These are phyloP conservation scores for Leptothorax acervorum DNA, from an alignment of 2,888 invertebrate species.

Conservation along the genomic window DNA sequence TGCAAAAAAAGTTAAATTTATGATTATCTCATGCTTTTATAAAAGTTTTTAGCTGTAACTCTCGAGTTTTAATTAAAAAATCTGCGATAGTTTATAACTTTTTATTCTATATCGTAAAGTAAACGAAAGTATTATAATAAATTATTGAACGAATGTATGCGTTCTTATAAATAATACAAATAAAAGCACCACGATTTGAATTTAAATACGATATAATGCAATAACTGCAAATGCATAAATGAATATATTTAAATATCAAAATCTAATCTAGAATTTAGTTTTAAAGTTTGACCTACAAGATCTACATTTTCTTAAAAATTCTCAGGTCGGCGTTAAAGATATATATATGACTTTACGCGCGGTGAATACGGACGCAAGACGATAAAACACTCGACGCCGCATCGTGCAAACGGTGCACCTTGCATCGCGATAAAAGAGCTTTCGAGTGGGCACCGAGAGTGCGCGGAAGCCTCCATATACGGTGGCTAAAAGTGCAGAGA, in stretches of 20 bases:
- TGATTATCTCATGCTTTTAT: constrained; percentile 7
- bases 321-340: constrained; percentile 11
- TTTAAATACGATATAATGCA: neutral
- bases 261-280: neutral
- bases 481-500: constrained; percentile 35
- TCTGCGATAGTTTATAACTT: neutral
- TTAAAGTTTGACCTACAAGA: neutral
- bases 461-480: constrained; percentile 26
- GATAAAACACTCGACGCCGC: constrained; percentile 63
- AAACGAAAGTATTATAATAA: neutral
- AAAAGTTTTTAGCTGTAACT: neutral
- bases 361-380: constrained; percentile 26
- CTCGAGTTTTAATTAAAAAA: neutral
- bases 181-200: neutral
- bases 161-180: neutral
- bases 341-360: constrained; percentile 47
- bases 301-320: constrained; percentile 13
- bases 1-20: constrained; percentile 12
- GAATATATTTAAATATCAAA: neutral
- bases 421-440: constrained; percentile 71
- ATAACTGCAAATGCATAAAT: neutral
- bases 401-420: constrained; percentile 66
- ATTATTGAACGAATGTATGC: neutral
- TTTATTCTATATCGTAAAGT: neutral
- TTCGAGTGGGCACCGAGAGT: constrained; percentile 45